phyloP scores from a whole-genome alignment of 2,113 vertebrate genomes.

The Atlantisia rogersi region DNA sequence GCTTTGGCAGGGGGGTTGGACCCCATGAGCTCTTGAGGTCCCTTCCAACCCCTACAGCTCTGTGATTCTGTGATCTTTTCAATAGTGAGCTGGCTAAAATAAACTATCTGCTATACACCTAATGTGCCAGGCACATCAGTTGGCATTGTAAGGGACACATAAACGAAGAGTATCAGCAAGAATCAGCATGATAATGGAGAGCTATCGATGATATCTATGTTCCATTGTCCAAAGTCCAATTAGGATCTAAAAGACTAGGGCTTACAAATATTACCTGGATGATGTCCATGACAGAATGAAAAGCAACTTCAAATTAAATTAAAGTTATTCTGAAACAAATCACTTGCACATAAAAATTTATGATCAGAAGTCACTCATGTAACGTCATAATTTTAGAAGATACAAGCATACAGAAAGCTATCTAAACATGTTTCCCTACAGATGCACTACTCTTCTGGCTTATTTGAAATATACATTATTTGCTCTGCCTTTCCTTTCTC shows the following conservation, averaged over 20 bases:
- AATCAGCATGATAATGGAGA: not conserved
- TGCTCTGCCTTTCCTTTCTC: not conserved
- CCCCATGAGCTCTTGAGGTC: no score
- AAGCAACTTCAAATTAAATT: conserved; percentile 66
- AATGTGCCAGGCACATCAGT: not conserved
- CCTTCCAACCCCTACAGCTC: no score
- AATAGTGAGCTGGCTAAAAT: not conserved
- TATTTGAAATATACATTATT: not conserved
- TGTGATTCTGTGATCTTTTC: not conserved
- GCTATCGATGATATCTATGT: not conserved
- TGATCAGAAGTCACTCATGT: conserved; percentile 22
- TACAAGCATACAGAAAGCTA: not conserved
- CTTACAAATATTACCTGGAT: conserved; percentile 57
- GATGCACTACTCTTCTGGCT: not conserved
- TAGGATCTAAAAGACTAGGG: conserved; percentile 34
- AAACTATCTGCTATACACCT: not conserved
- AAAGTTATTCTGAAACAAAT: conserved; percentile 56
- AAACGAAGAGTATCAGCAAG: conserved; percentile 23
- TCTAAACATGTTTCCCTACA: not conserved
- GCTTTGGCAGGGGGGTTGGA: no score
- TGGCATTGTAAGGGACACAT: not conserved
- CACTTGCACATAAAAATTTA: conserved; percentile 24
- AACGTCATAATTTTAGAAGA: not conserved
- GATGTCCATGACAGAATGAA: conserved; percentile 66
- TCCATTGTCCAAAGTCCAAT: conserved; percentile 25